Percentiles rank a stretch among this genome's conserved stretches.
Evolutionary conservation across 2,888 invertebrate species (phyloP).

Genomic region (Busseola fusca): DNA sequence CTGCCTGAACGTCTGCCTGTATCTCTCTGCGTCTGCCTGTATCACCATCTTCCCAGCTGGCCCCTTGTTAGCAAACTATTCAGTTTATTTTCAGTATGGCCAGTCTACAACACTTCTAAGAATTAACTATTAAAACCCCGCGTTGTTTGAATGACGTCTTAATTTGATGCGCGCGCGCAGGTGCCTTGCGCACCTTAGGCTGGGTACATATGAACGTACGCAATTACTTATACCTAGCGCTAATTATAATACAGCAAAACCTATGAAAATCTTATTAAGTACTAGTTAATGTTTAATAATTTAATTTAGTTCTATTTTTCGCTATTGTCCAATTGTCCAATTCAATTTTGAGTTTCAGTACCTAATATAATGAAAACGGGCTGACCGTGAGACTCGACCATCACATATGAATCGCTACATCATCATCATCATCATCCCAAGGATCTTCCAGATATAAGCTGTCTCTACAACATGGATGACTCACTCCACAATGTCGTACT

Average conservation of each 20-base stretch:
- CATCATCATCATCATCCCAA: background rate
- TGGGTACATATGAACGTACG: slow-evolving; percentile 23
- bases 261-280: background rate
- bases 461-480: background rate
- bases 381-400: background rate
- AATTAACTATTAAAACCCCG: slow-evolving; percentile 62
- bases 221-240: no score
- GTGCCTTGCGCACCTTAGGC: slow-evolving; percentile 49
- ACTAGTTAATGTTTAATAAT: background rate
- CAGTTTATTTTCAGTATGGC: slow-evolving; percentile 52
- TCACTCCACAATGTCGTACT: background rate
- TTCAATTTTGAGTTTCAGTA: background rate
- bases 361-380: background rate
- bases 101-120: slow-evolving; percentile 61
- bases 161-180: slow-evolving; percentile 60
- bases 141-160: slow-evolving; percentile 66
- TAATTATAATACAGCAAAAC: background rate
- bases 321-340: background rate
- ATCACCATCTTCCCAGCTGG: slow-evolving; percentile 15
- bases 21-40: background rate
- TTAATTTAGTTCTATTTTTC: no score
- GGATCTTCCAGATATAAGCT: background rate
- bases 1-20: slow-evolving; percentile 21
- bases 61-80: slow-evolving; percentile 58
- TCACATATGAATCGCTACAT: background rate